phyloP scores from a whole-genome alignment of 1,140 invertebrate species.

The Brachionus angularis region DNA sequence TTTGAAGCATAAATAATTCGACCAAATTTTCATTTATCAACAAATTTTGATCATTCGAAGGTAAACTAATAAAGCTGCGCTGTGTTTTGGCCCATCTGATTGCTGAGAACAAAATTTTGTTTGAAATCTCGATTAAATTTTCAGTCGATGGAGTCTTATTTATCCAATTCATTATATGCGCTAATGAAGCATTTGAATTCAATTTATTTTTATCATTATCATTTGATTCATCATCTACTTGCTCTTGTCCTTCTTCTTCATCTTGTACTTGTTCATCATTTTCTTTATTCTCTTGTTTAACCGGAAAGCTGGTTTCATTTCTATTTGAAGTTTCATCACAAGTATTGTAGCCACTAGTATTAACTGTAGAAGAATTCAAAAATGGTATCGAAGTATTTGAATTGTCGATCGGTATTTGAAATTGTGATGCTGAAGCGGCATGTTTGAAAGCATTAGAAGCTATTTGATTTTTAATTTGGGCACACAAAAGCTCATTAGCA shows the following conservation, averaged over 20 bases:
- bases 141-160: constrained; percentile 12
- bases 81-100: constrained; percentile 13
- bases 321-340: neutral
- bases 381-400: constrained; percentile 3
- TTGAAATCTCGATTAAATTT: constrained; percentile 14
- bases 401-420: neutral
- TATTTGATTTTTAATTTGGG: constrained; percentile 11
- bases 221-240: too few species aligned
- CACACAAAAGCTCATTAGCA: constrained; percentile 4
- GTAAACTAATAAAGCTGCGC: neutral
- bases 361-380: constrained; percentile 10
- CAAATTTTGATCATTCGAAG: neutral
- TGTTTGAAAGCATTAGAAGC: too few species aligned
- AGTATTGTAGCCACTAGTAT: constrained; percentile 31
- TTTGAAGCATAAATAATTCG: constrained; percentile 33
- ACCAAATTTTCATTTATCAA: constrained; percentile 3
- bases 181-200: constrained; percentile 6
- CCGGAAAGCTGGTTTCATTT: neutral
- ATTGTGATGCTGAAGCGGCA: too few species aligned
- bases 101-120: constrained; percentile 7
- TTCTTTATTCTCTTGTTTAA: neutral
- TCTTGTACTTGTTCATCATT: constrained; percentile 2
- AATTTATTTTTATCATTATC: neutral
- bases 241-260: too few species aligned
- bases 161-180: constrained; percentile 39